Base-by-base conservation (phyloP, 2,888 invertebrate genomes). In the Tiphia femorata region DNA sequence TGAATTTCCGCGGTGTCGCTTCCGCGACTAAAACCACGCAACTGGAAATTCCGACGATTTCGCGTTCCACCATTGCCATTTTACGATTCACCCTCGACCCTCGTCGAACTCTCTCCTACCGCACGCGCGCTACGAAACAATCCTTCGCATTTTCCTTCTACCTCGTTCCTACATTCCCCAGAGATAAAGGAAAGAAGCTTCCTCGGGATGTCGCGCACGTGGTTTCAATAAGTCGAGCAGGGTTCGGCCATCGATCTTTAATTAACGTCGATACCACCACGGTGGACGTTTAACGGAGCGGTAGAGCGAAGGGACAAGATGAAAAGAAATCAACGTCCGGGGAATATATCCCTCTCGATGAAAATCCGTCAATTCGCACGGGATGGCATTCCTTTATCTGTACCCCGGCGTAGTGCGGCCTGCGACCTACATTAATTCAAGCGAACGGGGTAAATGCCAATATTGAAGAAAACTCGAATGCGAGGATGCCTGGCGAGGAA, bases 341-440 rank as follows among this genome's bases (percentile, higher is more conserved):
- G 12, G 29, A 29, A 12, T 5, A n/a, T n/a, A n/a, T 33, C 4
- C 12, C 33, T 33, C n/a, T n/a, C n/a, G 33, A 33, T 33, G 33
- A 33, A n/a, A 33, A 33, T 33, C 33, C 33, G 33, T 33, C 33
- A 33, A n/a, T 7, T 33, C 33, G 33, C 12, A 38, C 19, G 38
- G 38, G 20, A 10, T 20, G 38, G 38, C 38, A 48, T 49, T 59
- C 35, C 43, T 56, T 56, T 59, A 60, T 60, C 56, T 53, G 43
- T 27, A 33, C n/a, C 20, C 21, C 14, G 30, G n/a, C 23, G n/a
- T n/a, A n/a, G n/a, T n/a, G n/a, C n/a, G n/a, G n/a, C n/a, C n/a
- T n/a, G n/a, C 62, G 48, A 57, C 48, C 54, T 42, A 54, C 42
- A 46, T 57, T 57, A 61, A 57, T 57, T 51, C 61, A 14, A 43